phyloP scores from a whole-genome alignment of 2,113 vertebrate genomes.

The Barnardius zonarius region DNA sequence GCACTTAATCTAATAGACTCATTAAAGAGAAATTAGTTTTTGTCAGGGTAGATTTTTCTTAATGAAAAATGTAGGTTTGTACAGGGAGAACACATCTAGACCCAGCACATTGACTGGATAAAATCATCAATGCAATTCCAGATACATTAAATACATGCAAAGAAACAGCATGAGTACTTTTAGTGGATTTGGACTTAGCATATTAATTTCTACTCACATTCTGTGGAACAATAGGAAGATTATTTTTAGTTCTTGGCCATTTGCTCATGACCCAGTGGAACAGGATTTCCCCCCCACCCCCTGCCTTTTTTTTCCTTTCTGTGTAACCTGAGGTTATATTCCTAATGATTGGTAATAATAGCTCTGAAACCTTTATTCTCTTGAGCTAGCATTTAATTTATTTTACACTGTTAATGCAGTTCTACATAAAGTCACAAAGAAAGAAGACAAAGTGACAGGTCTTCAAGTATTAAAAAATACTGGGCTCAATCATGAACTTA shows the following conservation, averaged over 20 bases:
- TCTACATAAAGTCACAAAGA: not conserved
- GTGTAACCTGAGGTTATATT: not conserved
- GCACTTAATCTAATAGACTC: conserved; percentile 2
- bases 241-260: conserved; percentile 60
- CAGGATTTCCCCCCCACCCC: conserved; percentile 41
- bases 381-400: not conserved
- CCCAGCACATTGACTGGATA: not conserved
- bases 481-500: not conserved
- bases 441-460: not conserved
- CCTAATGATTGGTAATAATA: not conserved
- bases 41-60: not conserved
- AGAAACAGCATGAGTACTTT: not conserved
- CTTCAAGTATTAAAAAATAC: not conserved
- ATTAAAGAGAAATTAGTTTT: conserved; percentile 27
- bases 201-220: conserved; percentile 44
- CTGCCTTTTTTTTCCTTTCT: not conserved
- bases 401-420: not conserved
- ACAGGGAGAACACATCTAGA: not conserved
- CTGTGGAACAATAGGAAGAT: conserved; percentile 48
- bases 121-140: not conserved
- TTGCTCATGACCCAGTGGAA: conserved; percentile 11
- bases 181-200: conserved; percentile 20
- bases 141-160: not conserved
- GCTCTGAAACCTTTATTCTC: not conserved
- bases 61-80: not conserved